Evolutionary conservation across 2,888 invertebrate species (phyloP), one percentile per base, ranked within the genome.

Genomic region (Peribatodes rhomboidaria): DNA sequence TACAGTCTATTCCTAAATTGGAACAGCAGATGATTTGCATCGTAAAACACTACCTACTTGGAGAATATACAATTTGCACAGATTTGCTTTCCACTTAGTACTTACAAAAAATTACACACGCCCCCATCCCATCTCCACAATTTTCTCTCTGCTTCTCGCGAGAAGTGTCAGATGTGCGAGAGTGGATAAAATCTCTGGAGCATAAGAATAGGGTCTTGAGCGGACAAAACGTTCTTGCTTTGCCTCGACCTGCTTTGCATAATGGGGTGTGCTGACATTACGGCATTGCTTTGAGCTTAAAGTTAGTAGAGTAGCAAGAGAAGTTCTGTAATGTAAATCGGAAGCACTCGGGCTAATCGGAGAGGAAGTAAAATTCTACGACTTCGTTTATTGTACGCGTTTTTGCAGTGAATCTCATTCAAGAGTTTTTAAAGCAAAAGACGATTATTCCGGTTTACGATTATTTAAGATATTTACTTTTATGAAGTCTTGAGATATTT

Each of bases 191-290:
- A 49, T 31, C 16, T 49, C 31, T 27, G 11, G 2, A 10, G 16
- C 20, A 20, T 8, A 20, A 20, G 35, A 50, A 50, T 50, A 35
- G 35, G 18, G 42, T 18, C 8, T 18, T 11, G 35, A 20, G 13
- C 20, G 18, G 35, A 50, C 49, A 37, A 31, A 35, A 27, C 16
- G 49, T 39, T 22, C 44, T 47, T 37, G 46, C 14, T n/a, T 54
- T 49, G 50, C 31, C 22, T 47, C 57, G 39, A 39, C 60, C 27
- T 46, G 55, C 3, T 60, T 60, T 46, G 53, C 60, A 53, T 60
- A 60, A 47, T 46, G 52, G 22, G 11, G 16, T 18, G 33, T 14
- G 16, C 54, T 41, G 35, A 20, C 55, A 44, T 44, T 20, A 55
- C 35, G 2, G 35, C 2, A 44, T 18, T 44, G 8, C n/a, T 35